Evolutionary conservation across 2,113 vertebrate species (phyloP), one percentile per base, ranked within the genome.

Genomic region (Hypomesus transpacificus): DNA sequence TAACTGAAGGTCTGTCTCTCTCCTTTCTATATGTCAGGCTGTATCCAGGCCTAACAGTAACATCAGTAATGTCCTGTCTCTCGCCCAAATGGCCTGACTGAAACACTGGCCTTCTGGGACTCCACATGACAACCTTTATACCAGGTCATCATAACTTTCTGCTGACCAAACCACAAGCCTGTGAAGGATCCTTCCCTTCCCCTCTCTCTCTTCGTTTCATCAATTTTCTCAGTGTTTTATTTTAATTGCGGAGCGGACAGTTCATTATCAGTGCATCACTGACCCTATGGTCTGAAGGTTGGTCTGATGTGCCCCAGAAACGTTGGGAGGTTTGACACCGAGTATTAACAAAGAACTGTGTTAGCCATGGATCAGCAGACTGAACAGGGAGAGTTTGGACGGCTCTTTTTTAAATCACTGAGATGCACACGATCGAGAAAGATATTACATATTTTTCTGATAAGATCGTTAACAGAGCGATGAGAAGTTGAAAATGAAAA

Each of bases 171-270:
- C 57, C 64, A n/a, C 24, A 77, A 58, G 68, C 53, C 59, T 74
- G 74, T 64, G 53, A 70, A 85, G 68, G 70, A 1, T 79, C 69
- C 71, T 70, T 46, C 57, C 71, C 69, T 1, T 67, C 59, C 57
- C 6, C 51, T 16, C 17, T 63, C 58, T 73, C 63, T 52, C 56
- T 11, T 24, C 28, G 74, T 84, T 82, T 80, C 56, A 76, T 74
- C 75, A 70, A 74, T 76, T 87, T 88, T 82, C 71, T 76, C 83
- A 87, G 84, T 86, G 86, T 86, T 86, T 88, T 81, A 90, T 89
- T 87, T 88, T 88, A 91, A 91, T 91, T 92, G 86, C 84, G 82
- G 81, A 81, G 74, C 77, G 76, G 89, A 90, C 88, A 90, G 89
- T 86, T 91, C 84, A 91, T 91, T 91, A 89, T 89, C 78, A 79